Evolutionary conservation across 92 coral and sea anemone genomes (phyloP).

Genomic region (Porites cylindrica): DNA sequence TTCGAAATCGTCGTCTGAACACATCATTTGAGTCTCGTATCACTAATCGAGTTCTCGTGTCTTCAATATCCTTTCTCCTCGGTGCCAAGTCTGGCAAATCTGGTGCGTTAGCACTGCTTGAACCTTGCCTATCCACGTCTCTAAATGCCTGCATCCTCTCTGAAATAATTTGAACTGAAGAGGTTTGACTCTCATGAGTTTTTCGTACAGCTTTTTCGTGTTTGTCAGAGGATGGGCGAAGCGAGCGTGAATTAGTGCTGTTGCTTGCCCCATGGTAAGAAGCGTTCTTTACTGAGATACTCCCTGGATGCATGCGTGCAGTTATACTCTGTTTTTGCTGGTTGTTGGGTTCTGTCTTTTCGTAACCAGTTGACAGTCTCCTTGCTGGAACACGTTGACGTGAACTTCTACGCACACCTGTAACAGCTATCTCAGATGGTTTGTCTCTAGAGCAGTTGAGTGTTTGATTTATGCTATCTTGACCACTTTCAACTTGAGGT

Average conservation of each 20-base stretch:
- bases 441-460: background rate
- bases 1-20: constrained; percentile 45
- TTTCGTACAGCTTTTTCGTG: no score
- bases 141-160: background rate
- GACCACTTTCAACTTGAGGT: background rate
- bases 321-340: background rate
- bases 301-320: background rate
- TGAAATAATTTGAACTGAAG: no score
- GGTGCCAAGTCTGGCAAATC: background rate
- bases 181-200: no score
- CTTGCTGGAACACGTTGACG: constrained; percentile 14
- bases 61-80: background rate
- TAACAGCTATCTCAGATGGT: background rate
- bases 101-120: background rate
- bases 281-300: background rate
- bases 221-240: no score
- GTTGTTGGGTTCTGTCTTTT: background rate
- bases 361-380: background rate
- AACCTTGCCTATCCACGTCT: background rate
- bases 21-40: constrained; percentile 28
- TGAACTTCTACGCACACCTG: constrained; percentile 9
- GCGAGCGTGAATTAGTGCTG: no score
- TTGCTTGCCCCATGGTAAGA: no score
- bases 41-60: background rate
- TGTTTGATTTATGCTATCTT: background rate